Conservation (phyloP, 1,140 invertebrate species). For the Bombus vancouverensis region DNA sequence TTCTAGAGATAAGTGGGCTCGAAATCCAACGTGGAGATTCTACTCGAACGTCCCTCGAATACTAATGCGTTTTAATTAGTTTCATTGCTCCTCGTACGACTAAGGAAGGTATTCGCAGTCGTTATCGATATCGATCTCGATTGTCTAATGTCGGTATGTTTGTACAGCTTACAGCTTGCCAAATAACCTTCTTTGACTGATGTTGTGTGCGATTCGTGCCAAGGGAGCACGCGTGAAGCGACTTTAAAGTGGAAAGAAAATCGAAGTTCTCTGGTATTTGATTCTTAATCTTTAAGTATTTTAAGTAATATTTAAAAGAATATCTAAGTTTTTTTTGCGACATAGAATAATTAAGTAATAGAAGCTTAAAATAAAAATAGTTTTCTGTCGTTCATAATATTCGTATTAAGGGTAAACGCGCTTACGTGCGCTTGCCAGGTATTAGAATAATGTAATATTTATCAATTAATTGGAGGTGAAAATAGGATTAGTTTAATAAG, state of each 20-base stretch:
- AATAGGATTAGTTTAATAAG: too few species aligned
- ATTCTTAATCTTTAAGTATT: too few species aligned
- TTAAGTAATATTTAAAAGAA: too few species aligned
- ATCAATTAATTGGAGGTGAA: too few species aligned
- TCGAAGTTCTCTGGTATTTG: not conserved
- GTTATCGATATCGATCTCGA: not conserved
- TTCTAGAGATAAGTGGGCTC: constrained; percentile 42
- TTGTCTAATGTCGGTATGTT: not conserved
- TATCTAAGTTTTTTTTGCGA: too few species aligned
- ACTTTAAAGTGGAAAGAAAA: not conserved
- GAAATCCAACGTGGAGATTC: constrained; percentile 40
- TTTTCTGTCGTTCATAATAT: too few species aligned
- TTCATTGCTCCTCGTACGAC: constrained; percentile 22
- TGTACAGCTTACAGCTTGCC: not conserved
- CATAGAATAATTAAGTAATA: too few species aligned
- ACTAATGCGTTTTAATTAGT: constrained; percentile 49
- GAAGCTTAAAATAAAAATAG: too few species aligned
- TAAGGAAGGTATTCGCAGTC: not conserved
- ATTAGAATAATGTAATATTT: too few species aligned
- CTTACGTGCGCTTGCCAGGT: too few species aligned
- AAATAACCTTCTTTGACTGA: not conserved
- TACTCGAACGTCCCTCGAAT: not conserved
- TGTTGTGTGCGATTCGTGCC: not conserved
- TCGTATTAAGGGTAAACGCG: too few species aligned
- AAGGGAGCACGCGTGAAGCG: not conserved